Percentiles rank a stretch among this genome's conserved stretches.
phyloP scores from a whole-genome alignment of 2,113 vertebrate species.

The Pyrgilauda ruficollis region DNA sequence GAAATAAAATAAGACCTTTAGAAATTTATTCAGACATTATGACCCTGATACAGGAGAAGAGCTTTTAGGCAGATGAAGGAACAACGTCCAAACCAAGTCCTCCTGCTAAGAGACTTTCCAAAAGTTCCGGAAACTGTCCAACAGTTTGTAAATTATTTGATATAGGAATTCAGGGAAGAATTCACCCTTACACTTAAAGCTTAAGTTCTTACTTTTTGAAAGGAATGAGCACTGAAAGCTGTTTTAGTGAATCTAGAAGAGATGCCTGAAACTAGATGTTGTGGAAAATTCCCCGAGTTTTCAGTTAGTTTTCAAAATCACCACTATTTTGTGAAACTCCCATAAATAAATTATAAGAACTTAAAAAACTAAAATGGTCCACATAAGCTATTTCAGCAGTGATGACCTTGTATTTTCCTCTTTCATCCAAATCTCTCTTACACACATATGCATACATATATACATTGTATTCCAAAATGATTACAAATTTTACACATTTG shows the following conservation, averaged over 20 bases:
- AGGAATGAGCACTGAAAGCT: not conserved
- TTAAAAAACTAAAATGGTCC: not conserved
- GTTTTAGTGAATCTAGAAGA: not conserved
- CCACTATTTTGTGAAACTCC: not conserved
- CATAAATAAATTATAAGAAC: not conserved
- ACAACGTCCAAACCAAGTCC: not conserved
- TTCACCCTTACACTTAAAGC: not conserved
- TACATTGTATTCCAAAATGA: not conserved
- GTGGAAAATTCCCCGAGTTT: not conserved
- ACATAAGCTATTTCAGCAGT: not conserved
- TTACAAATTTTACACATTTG: not conserved
- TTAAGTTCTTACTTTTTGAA: not conserved
- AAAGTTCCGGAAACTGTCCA: not conserved
- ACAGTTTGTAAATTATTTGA: not conserved
- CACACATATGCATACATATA: not conserved
- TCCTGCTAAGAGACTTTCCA: not conserved
- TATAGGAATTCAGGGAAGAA: not conserved
- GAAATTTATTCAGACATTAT: not conserved
- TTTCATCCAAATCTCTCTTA: not conserved
- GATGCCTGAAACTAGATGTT: not conserved
- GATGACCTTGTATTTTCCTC: not conserved
- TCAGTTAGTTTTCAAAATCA: not conserved
- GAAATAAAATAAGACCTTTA: not conserved
- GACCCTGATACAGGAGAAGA: not conserved
- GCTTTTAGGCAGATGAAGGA: not conserved